Conservation (phyloP, 2,888 invertebrate genomes). For the Drosophila diplacantha region DNA sequence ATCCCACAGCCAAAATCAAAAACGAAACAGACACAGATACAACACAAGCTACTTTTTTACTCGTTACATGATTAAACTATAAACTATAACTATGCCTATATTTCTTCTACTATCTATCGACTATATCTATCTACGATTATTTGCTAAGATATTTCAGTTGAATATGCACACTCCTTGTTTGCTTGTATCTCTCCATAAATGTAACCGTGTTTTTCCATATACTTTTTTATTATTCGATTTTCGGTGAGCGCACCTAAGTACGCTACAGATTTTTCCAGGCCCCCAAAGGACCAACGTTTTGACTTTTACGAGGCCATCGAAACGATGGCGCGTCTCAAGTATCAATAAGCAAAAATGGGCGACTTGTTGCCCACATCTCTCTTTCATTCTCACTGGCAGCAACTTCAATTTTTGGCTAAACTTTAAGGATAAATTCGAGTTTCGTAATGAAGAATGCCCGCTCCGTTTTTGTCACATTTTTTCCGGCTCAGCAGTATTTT, state of each 20-base stretch:
- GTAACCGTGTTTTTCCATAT: slow-evolving; percentile 10
- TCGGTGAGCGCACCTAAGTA: slow-evolving; percentile 56
- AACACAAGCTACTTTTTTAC: slow-evolving; percentile 25
- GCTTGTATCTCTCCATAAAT: slow-evolving; percentile 32
- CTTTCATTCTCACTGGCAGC: slow-evolving; percentile 6
- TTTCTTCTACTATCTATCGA: slow-evolving; percentile 9
- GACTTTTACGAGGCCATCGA: slow-evolving; percentile 40
- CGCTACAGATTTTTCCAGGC: slow-evolving; percentile 42
- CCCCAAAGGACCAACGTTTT: slow-evolving; percentile 48
- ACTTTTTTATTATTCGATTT: background rate
- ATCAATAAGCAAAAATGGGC: slow-evolving; percentile 49
- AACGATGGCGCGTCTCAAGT: slow-evolving; percentile 42
- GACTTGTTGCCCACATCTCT: slow-evolving; percentile 54
- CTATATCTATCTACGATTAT: slow-evolving; percentile 23
- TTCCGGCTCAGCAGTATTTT: slow-evolving; percentile 6
- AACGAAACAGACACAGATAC: slow-evolving; percentile 20
- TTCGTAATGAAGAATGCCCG: slow-evolving; percentile 32
- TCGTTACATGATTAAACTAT: slow-evolving; percentile 29
- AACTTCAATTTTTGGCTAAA: slow-evolving; percentile 59
- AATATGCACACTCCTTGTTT: slow-evolving; percentile 37
- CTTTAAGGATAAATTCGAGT: slow-evolving; percentile 35
- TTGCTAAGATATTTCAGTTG: slow-evolving; percentile 25
- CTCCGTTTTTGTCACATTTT: slow-evolving; percentile 24
- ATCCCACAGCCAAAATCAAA: slow-evolving; percentile 25
- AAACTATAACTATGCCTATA: slow-evolving; percentile 22